A percentile compares a stretch with the other conserved stretches of the same genome.
Conservation (phyloP, 2,797 vertebrate genomes). For the Gymnocypris eckloni region DNA sequence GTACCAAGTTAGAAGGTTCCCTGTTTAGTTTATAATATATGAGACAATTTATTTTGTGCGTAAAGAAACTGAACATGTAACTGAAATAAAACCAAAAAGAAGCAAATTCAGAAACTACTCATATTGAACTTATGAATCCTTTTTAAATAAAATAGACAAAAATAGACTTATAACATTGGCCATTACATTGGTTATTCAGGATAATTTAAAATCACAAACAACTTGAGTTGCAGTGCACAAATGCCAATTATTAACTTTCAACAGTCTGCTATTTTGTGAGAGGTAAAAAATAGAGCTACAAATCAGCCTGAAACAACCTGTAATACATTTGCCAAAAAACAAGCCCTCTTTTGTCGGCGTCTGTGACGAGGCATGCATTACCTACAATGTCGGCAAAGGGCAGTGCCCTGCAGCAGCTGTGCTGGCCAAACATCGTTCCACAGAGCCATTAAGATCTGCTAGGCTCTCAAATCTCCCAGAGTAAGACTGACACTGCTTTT, state of each 20-base stretch:
- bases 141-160: not conserved
- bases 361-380: constrained; percentile 53
- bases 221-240: not conserved
- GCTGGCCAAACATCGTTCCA: constrained; percentile 21
- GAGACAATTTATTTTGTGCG: not conserved
- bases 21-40: not conserved
- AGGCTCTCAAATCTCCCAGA: constrained; percentile 3
- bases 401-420: constrained; percentile 20
- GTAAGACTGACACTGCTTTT: constrained; percentile 11
- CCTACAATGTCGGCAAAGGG: constrained; percentile 56
- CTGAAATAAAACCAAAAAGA: not conserved
- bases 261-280: not conserved
- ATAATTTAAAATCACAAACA: not conserved
- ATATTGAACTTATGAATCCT: not conserved
- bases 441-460: constrained; percentile 8
- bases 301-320: constrained; percentile 9
- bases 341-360: constrained; percentile 27
- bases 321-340: constrained; percentile 43
- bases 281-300: constrained; percentile 4
- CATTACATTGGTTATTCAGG: not conserved
- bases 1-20: not conserved
- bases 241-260: not conserved
- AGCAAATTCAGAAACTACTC: not conserved
- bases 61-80: not conserved
- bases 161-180: not conserved